A percentile compares a stretch with the other conserved stretches of the same genome.
These are phyloP conservation scores for Epinephelus awoara DNA, from an alignment of 2,797 vertebrate genomes.

Conservation along the genomic window DNA sequence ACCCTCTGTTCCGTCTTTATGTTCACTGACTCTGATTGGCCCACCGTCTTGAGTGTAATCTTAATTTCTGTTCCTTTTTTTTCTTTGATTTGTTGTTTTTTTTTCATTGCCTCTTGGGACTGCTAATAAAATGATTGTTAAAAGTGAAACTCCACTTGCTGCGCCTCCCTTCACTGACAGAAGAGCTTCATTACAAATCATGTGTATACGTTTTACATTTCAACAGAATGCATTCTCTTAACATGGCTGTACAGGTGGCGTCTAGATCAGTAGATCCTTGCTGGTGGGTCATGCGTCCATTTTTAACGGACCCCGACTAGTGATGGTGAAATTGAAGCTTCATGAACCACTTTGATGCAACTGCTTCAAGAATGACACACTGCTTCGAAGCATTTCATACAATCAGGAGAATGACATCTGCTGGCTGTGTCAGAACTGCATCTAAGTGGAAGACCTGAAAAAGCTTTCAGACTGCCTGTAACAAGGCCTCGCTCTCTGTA, in stretches of 20 bases:
- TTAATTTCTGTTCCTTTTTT: slow-evolving; percentile 62
- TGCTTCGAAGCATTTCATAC: too few relatives aligned
- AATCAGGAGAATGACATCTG: too few relatives aligned
- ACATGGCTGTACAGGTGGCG: background rate
- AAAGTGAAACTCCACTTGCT: slow-evolving; percentile 56
- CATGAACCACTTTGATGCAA: too few relatives aligned
- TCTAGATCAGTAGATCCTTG: too few relatives aligned
- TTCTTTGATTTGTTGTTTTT: slow-evolving; percentile 34
- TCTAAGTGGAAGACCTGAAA: too few relatives aligned
- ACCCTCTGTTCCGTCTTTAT: slow-evolving; percentile 74
- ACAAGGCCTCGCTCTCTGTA: too few relatives aligned
- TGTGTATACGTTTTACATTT: background rate
- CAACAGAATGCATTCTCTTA: background rate
- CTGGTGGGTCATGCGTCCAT: too few relatives aligned
- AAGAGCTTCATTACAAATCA: background rate
- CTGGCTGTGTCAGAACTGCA: too few relatives aligned
- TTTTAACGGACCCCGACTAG: too few relatives aligned
- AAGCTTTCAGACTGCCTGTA: too few relatives aligned
- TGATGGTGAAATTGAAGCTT: too few relatives aligned
- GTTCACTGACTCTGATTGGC: slow-evolving; percentile 63
- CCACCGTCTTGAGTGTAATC: slow-evolving; percentile 69
- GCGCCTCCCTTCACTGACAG: background rate
- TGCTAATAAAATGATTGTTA: slow-evolving; percentile 85
- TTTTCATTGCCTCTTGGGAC: slow-evolving; percentile 83
- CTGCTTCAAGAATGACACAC: too few relatives aligned